phyloP scores from a whole-genome alignment of 2,113 vertebrate species.

The Colius striatus region DNA sequence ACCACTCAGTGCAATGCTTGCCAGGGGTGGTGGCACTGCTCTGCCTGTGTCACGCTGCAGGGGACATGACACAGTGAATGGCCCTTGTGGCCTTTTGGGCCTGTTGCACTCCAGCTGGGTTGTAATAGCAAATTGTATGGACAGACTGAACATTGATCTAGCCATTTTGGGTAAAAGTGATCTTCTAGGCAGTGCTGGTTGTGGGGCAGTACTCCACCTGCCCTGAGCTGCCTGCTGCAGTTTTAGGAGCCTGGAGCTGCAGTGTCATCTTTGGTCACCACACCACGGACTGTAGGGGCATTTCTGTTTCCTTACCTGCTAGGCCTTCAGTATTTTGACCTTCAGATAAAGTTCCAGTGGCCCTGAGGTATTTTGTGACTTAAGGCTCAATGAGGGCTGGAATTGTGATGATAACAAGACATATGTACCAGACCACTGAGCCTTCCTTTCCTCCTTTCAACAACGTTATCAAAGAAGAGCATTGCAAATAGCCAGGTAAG shows the following conservation, averaged over 20 bases:
- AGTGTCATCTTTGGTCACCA: not conserved
- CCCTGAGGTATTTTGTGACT: not conserved
- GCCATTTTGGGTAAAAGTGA: not conserved
- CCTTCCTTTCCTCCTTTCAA: not conserved
- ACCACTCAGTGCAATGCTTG: not conserved
- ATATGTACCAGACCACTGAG: not conserved
- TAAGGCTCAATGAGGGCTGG: not conserved
- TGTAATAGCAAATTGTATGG: not conserved
- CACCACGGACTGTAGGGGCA: not conserved
- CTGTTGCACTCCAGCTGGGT: not conserved
- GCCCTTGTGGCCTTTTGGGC: too few relatives aligned
- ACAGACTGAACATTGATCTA: rapidly evolving
- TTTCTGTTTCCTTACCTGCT: not conserved
- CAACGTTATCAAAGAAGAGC: not conserved
- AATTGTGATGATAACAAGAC: not conserved
- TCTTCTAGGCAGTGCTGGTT: not conserved
- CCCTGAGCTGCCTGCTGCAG: not conserved
- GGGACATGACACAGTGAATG: not conserved
- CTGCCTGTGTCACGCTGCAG: not conserved
- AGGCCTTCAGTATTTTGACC: not conserved
- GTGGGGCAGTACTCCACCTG: not conserved
- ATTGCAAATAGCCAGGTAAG: not conserved
- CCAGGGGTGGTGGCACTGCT: not conserved
- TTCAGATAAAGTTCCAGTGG: not conserved
- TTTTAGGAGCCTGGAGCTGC: not conserved